These are phyloP conservation scores for Anguilla megastoma DNA, from an alignment of 2,797 vertebrate genomes.

Conservation along the genomic window DNA sequence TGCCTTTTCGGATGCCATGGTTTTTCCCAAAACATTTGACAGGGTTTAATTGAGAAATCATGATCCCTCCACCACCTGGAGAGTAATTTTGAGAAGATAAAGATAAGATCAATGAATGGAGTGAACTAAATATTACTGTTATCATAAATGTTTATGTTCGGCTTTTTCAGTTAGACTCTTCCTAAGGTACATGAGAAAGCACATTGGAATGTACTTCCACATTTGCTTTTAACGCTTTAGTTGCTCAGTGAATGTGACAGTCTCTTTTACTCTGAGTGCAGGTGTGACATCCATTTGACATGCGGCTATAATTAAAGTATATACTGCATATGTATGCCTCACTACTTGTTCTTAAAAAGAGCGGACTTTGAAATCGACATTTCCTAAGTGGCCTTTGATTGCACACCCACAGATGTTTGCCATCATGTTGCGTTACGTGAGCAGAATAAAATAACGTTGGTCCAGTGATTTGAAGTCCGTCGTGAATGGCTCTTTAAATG, in stretches of 20 bases:
- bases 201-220: no score
- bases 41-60: neutral
- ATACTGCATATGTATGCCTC: neutral
- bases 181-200: neutral
- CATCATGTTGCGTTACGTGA: neutral
- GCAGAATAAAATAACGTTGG: neutral
- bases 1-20: neutral
- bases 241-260: neutral
- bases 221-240: neutral
- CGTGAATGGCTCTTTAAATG: constrained; percentile 18
- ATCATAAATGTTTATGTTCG: no score
- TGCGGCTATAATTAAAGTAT: neutral
- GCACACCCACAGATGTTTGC: neutral
- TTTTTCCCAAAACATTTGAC: neutral
- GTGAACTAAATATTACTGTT: no score
- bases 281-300: neutral
- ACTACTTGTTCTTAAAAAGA: neutral
- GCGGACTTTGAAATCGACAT: neutral
- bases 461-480: neutral
- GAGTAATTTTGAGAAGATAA: neutral
- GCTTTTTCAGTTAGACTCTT: neutral
- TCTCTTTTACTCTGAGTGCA: neutral
- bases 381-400: neutral
- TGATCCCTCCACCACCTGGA: neutral
- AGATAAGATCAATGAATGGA: no score